Evolutionary conservation across 2,797 vertebrate genomes (phyloP).

Genomic region (Helostoma temminkii): DNA sequence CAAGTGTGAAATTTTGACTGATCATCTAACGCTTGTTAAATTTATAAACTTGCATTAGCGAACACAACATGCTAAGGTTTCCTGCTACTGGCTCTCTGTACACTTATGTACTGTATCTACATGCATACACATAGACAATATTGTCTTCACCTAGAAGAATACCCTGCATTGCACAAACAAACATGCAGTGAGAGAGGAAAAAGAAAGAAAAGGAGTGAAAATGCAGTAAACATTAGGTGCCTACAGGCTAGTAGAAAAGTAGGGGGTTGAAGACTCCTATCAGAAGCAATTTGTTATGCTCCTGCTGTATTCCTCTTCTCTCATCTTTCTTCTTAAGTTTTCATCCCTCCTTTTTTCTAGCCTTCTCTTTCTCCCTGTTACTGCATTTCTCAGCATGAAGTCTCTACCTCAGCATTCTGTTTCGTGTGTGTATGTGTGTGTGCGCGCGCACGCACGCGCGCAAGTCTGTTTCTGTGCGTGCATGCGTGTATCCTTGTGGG

Average conservation of each 20-base stretch:
- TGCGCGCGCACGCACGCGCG: not conserved
- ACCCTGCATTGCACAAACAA: conserved; percentile 23
- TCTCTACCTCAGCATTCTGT: conserved; percentile 73
- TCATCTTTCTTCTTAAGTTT: conserved; percentile 71
- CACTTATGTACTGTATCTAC: too few relatives aligned
- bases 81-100: too few relatives aligned
- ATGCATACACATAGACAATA: conserved; percentile 1
- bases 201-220: conserved; percentile 42
- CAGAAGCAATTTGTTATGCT: conserved; percentile 80
- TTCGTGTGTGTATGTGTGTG: conserved; percentile 17
- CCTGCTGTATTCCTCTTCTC: conserved; percentile 69
- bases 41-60: too few relatives aligned
- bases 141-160: conserved; percentile 16
- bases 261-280: conserved; percentile 77
- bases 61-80: too few relatives aligned
- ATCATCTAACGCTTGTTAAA: too few relatives aligned
- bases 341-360: conserved; percentile 57
- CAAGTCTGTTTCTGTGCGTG: not conserved
- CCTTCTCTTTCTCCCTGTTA: conserved; percentile 55
- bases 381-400: conserved; percentile 71
- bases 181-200: conserved; percentile 15
- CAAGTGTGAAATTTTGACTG: too few relatives aligned
- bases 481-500: conserved; percentile 58
- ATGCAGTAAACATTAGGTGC: conserved; percentile 77
- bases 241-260: conserved; percentile 75